Conservation (phyloP, 2,797 vertebrate genomes). For the Coilia nasus region DNA sequence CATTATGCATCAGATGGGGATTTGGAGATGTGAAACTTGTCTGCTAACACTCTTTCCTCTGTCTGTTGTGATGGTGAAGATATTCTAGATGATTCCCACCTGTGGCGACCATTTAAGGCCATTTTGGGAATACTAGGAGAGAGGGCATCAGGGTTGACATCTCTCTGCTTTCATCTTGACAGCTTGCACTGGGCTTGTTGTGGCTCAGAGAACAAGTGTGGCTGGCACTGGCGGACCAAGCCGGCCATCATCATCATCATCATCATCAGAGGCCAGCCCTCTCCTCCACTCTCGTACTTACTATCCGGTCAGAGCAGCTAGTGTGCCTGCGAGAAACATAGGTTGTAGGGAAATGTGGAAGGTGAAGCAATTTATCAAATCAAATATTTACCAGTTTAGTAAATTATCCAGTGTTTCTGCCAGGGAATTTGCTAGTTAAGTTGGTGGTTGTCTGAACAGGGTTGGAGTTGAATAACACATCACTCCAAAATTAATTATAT, state of each 20-base stretch:
- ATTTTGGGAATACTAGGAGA: background rate
- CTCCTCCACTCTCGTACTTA: conserved; percentile 37
- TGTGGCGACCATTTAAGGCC: background rate
- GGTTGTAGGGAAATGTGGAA: background rate
- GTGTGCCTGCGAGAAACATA: background rate
- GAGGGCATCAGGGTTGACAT: conserved; percentile 8
- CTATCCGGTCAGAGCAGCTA: conserved; percentile 27
- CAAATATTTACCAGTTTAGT: no score
- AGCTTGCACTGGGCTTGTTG: background rate
- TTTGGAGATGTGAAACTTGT: background rate
- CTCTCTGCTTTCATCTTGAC: conserved; percentile 11
- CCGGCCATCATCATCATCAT: background rate
- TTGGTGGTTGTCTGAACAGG: no score
- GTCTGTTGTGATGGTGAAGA: background rate
- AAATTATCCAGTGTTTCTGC: no score
- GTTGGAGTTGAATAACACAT: no score
- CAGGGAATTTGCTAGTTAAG: no score
- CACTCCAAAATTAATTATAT: no score
- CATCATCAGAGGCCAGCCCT: conserved; percentile 34
- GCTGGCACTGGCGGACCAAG: background rate
- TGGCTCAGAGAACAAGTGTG: background rate
- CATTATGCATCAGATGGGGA: background rate
- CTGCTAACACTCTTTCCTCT: background rate
- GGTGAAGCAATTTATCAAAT: no score
- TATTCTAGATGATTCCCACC: conserved; percentile 3